Evolutionary conservation across 2,797 vertebrate species (phyloP).

Genomic region (Cyprinella venusta): DNA sequence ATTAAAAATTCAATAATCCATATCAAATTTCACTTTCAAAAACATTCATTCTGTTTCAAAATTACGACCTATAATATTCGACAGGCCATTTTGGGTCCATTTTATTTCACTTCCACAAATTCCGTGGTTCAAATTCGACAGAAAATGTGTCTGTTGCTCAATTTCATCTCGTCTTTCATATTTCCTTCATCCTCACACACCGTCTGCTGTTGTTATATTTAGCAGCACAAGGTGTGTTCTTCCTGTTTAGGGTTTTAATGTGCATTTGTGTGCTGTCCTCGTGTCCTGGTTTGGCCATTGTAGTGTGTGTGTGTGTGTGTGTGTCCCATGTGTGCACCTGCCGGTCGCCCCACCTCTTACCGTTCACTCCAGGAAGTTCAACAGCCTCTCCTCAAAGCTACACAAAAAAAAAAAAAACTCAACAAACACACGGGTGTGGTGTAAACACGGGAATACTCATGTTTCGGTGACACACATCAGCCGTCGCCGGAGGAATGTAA

Average conservation of each 20-base stretch:
- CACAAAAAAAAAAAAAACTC: constrained; percentile 47
- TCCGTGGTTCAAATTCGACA: too few relatives aligned
- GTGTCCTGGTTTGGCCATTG: neutral
- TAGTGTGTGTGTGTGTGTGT: constrained; percentile 1
- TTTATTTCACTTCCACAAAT: too few relatives aligned
- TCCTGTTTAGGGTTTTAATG: constrained; percentile 32
- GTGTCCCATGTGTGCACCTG: constrained; percentile 37
- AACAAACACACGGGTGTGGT: constrained; percentile 32
- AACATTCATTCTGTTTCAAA: too few relatives aligned
- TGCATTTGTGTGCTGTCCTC: constrained; percentile 7
- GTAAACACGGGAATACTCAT: neutral
- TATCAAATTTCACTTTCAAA: too few relatives aligned
- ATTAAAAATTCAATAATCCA: too few relatives aligned
- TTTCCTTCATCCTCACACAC: neutral
- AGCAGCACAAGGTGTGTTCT: constrained; percentile 34
- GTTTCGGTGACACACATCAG: constrained; percentile 11
- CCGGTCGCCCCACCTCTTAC: constrained; percentile 10
- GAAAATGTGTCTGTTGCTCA: neutral
- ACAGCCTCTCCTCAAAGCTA: constrained; percentile 46
- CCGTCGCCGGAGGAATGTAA: neutral
- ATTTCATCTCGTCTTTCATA: neutral
- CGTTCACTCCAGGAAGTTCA: constrained; percentile 37
- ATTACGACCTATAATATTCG: too few relatives aligned
- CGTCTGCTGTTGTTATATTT: constrained; percentile 19
- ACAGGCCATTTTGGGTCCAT: too few relatives aligned